phyloP scores from a whole-genome alignment of 2,888 invertebrate species.

The Palloptera scutellata region DNA sequence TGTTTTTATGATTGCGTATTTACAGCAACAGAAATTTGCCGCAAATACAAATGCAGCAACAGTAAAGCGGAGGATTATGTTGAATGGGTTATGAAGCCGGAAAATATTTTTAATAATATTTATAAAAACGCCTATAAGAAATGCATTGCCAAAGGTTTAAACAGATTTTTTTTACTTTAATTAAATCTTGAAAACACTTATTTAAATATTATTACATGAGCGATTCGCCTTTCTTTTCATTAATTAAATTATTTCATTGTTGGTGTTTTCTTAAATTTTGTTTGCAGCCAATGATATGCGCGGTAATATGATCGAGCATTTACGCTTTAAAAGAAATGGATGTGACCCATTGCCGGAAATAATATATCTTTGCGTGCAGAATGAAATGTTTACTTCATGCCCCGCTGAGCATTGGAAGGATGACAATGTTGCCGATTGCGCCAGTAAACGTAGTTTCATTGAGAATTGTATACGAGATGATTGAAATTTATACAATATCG shows the following conservation, averaged over 20 bases:
- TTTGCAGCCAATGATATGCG: conserved; percentile 18
- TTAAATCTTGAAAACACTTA: background rate
- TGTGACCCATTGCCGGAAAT: conserved; percentile 35
- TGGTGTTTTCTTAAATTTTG: background rate
- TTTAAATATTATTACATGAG: too few species aligned
- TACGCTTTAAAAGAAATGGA: conserved; percentile 16
- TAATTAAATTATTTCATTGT: background rate
- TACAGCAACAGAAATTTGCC: conserved; percentile 30
- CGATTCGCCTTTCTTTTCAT: too few species aligned
- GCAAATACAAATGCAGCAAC: conserved; percentile 26
- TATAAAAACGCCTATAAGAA: conserved; percentile 34
- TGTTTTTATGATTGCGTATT: conserved; percentile 35
- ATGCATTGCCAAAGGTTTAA: conserved; percentile 32
- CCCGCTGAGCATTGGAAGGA: conserved; percentile 29
- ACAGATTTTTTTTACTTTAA: background rate
- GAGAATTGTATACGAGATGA: conserved; percentile 31
- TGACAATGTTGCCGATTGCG: conserved; percentile 22
- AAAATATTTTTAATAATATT: conserved; percentile 25
- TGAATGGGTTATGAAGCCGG: conserved; percentile 27
- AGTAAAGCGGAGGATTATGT: conserved; percentile 30
- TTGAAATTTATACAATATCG: background rate
- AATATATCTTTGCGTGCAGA: conserved; percentile 31
- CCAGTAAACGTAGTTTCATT: conserved; percentile 26
- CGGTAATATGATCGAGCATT: conserved; percentile 15
- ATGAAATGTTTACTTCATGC: conserved; percentile 34